phyloP scores from a whole-genome alignment of 1,140 invertebrate species.

The Pachypsylla venusta region DNA sequence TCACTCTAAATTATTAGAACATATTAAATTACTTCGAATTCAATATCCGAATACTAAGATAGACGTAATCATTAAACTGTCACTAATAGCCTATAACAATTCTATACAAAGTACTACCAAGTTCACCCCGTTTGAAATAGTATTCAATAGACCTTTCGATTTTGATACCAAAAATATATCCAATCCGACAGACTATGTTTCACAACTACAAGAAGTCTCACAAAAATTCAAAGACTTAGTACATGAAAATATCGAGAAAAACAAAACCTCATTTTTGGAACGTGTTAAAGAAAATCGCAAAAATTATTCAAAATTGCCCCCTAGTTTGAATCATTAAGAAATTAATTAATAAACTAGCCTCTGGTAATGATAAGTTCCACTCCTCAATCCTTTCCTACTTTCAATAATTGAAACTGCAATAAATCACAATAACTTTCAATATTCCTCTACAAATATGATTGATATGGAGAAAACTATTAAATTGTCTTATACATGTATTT shows the following conservation, averaged over 20 bases:
- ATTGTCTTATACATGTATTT: no score
- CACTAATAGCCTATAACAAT: neutral
- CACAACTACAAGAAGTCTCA: neutral
- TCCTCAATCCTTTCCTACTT: no score
- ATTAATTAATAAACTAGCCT: no score
- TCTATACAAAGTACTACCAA: neutral
- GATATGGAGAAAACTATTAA: no score
- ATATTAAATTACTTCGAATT: neutral
- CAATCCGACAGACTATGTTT: neutral
- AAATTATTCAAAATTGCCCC: no score
- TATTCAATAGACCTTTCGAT: neutral
- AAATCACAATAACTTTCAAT: no score
- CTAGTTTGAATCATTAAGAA: no score
- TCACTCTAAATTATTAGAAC: neutral
- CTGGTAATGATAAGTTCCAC: no score
- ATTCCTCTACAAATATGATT: no score
- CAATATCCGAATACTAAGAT: neutral
- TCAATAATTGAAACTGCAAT: no score
- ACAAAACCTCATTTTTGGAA: neutral
- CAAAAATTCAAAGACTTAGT: neutral
- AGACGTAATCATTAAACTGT: neutral
- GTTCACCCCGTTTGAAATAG: neutral
- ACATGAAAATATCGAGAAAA: neutral
- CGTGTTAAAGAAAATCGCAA: neutral
- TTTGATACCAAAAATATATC: neutral